Evolutionary conservation across 2,797 vertebrate species (phyloP).

Genomic region (Aulostomus chinensis): DNA sequence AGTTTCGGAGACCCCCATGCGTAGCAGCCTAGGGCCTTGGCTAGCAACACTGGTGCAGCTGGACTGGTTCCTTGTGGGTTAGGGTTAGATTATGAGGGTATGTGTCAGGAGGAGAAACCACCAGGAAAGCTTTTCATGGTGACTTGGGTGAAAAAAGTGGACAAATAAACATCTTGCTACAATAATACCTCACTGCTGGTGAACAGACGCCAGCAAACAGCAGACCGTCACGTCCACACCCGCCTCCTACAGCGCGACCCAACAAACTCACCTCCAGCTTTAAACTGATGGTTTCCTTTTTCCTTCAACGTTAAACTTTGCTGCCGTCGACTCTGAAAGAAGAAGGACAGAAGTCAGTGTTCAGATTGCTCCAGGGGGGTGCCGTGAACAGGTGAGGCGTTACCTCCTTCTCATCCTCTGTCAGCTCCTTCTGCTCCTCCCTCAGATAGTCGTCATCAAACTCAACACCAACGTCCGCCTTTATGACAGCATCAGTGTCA

Average conservation of each 20-base stretch:
- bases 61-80: too few species aligned
- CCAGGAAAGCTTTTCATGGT: too few species aligned
- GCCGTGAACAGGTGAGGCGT: constrained; percentile 1
- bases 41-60: too few species aligned
- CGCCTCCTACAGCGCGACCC: too few species aligned
- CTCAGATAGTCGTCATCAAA: constrained; percentile 87
- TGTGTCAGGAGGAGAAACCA: too few species aligned
- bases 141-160: too few species aligned
- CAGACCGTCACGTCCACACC: too few species aligned
- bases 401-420: constrained; percentile 93
- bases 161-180: too few species aligned
- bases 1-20: too few species aligned
- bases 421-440: constrained; percentile 88
- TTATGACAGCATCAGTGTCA: constrained; percentile 61
- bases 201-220: too few species aligned
- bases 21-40: background rate
- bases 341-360: background rate
- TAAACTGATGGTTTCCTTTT: constrained; percentile 71
- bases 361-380: background rate
- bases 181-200: too few species aligned
- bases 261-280: constrained; percentile 72
- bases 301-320: constrained; percentile 73
- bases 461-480: constrained; percentile 71
- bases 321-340: constrained; percentile 64
- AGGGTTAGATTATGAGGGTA: too few species aligned